Evolutionary conservation across 2,113 vertebrate genomes (phyloP), one percentile per base, ranked within the genome.

Genomic region (Atherinomorus stipes): DNA sequence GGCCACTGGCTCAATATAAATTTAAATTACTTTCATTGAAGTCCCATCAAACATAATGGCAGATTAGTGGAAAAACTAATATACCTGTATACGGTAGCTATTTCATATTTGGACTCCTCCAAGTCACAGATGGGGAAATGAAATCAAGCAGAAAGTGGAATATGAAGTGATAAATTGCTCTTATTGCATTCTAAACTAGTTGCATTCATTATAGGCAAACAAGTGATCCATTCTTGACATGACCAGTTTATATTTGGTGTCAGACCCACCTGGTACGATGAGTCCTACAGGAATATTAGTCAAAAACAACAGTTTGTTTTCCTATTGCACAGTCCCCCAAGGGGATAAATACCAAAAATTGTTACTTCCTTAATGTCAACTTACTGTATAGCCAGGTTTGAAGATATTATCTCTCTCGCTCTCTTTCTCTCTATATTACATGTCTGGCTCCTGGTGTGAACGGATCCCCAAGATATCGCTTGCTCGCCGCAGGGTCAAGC

Each of bases 11-110:
- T 67, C 74, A 57, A 68, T 64, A 68, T 68, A 68, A 74, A 77
- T 71, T 71, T 62, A 64, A 77, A 68, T 74, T 77, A 34, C 57
- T 65, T 81, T 62, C 7, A 65, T 58, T 70, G 45, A 78, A 40
- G 13, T 71, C 25, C 69, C 63, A 37, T 53, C 47, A 63, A 77
- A 64, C 52, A 70, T 26, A 74, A 60, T 22, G 40, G 42, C 21
- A 61, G 37, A 74, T 60, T 60, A 78, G 56, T 64, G 57, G 26
- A 44, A 40, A 26, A 23, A 57, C 40, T 52, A 58, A 59, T 51
- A 57, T 18, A 57, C n/a, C n/a, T n/a, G n/a, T n/a, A n/a, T n/a
- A n/a, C n/a, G n/a, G n/a, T 34, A 77, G n/a, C 23, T 64, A 34
- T 51, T 56, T 34, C 61, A 18, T 64, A 61, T 74, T 64, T 58